phyloP scores from a whole-genome alignment of 2,797 vertebrate species.

The Taeniopygia guttata region DNA sequence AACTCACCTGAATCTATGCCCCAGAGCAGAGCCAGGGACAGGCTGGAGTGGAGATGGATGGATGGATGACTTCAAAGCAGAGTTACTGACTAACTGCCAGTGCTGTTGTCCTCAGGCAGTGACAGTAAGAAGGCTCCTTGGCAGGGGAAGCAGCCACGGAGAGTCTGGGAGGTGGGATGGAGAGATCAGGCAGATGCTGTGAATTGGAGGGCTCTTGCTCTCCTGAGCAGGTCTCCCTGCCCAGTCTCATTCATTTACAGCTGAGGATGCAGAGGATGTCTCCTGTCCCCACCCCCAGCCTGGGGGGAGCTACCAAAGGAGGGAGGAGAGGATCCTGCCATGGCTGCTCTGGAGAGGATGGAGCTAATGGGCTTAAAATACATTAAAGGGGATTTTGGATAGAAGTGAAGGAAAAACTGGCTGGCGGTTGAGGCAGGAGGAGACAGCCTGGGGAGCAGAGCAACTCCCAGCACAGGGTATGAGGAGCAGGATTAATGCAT shows the following conservation, averaged over 20 bases:
- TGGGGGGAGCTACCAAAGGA: neutral
- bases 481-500: neutral
- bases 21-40: neutral
- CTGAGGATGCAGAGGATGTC: neutral
- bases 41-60: neutral
- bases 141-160: neutral
- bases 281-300: neutral
- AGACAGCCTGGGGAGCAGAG: neutral
- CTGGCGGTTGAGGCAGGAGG: neutral
- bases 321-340: neutral
- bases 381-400: slow-evolving; percentile 16
- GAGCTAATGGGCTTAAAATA: slow-evolving; percentile 24
- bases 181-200: neutral
- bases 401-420: neutral
- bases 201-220: neutral
- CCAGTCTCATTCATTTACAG: neutral
- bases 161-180: neutral
- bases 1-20: neutral
- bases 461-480: neutral
- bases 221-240: neutral
- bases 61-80: neutral
- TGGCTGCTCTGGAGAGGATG: neutral
- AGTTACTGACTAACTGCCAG: neutral
- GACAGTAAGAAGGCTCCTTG: neutral
- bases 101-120: neutral